Evolutionary conservation across 1,140 invertebrate species (phyloP), one percentile per base, ranked within the genome.

Genomic region (Temnothorax nylanderi): DNA sequence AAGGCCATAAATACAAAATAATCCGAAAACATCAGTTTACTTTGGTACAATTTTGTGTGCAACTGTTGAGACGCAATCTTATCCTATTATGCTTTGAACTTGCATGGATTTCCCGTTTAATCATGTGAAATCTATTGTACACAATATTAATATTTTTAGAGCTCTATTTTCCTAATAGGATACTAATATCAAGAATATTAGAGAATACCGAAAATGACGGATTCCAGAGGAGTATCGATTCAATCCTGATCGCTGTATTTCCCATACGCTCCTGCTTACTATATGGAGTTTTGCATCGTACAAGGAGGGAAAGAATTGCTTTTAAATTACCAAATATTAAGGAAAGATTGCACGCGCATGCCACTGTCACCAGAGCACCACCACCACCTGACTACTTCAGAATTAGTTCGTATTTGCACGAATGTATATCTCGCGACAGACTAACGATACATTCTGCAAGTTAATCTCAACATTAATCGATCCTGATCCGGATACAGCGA

Each of bases 341-440:
- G 87, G 74, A 87, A 87, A 88, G 54, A 89, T 91, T 88, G 67
- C 86, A 88, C 88, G 91, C 93, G 91, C 94, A 94, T 94, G 93
- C 93, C 93, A 93, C 89, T 92, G 89, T 93, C 91, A 93, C 90
- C 91, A 90, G 80, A 84, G 81, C 88, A 93, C 94, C 92, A 94
- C 91, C 94, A 94, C 92, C 93, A 94, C 91, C 93, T 86, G 74
- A 91, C 82, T 91, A 92, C 67, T 82, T 90, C 60, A 86, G 65
- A 78, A 90, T 90, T 91, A 91, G 89, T 90, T 58, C 4, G 18
- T 60, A 47, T 86, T 32, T 51, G 64, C 58, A 16, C 65, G 47
- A 41, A 72, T 51, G 21, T 44, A 71, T 67, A 67, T 13, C 56
- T 62, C 8, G 34, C 49, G n/a, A 62, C 5, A 34, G 44, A 64